Base-by-base conservation (phyloP, 2,113 vertebrate genomes). In the Spilogale gracilis region DNA sequence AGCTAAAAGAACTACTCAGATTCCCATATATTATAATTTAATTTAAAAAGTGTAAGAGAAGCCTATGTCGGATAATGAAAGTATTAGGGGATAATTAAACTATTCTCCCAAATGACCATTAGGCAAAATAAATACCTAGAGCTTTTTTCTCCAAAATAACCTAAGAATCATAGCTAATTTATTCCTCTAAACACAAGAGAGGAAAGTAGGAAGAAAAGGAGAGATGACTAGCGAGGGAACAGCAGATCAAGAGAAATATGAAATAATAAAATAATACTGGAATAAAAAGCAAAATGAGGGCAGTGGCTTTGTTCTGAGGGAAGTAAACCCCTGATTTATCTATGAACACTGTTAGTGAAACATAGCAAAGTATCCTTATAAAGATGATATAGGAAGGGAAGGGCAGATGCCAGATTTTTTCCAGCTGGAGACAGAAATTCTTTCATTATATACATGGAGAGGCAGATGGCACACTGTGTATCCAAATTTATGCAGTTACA, bases 81-180 rank as follows among this genome's bases (percentile, higher is more conserved):
- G 3, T 6, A 20, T 83, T 23, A 92, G 60, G 76, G 23, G 20
- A 25, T 91, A 96, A 88, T 65, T 83, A 74, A 50, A 9, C 16
- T 56, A 27, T 56, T 61, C 50, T 96, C 93, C 92, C 52, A 83
- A 85, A 56, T 32, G 52, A 71, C 81, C 63, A 78, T 60, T 65
- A 96, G 81, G 54, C 30, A 78, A 94, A 65, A 45, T 73, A 93
- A 73, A 50, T 52, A 82, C 13, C n/a, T 71, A 85, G 23, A 38
- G 54, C 21, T 61, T 81, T 60, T 71, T 67, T 94, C 60, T 97
- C 32, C 61, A 94, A 83, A 96, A 95, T 67, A 89, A 94, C 79
- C 65, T 74, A 56, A 18, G 91, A 95, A 89, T 86, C 69, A 82
- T 14, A 76, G 83, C 52, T 71, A 85, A 89, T 18, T 81, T 23